These are phyloP conservation scores for Cantharis rufa DNA, from an alignment of 2,888 invertebrate genomes.

Conservation along the genomic window DNA sequence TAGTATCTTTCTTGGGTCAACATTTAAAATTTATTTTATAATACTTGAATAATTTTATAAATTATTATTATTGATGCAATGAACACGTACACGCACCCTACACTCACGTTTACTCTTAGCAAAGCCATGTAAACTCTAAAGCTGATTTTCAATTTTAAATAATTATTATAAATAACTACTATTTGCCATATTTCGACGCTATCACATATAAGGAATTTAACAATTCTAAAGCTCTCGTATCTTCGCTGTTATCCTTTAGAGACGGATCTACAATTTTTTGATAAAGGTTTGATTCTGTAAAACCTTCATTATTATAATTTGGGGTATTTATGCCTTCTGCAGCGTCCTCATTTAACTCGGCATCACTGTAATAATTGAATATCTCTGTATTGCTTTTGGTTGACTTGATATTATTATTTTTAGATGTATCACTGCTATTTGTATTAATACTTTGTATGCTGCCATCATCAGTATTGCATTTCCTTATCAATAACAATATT, in stretches of 20 bases:
- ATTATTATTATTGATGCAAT: neutral
- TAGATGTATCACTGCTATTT: neutral
- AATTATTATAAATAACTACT: conserved; percentile 25
- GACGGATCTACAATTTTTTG: conserved; percentile 39
- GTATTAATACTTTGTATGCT: conserved; percentile 16
- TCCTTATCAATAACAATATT: conserved; percentile 76
- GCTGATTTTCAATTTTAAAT: neutral
- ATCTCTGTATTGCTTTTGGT: neutral
- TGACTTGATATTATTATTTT: neutral
- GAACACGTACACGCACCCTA: neutral
- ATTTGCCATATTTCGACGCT: conserved; percentile 80
- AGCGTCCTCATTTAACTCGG: neutral
- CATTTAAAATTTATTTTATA: neutral
- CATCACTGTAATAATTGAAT: neutral
- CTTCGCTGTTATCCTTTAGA: conserved; percentile 60
- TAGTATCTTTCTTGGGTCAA: no score
- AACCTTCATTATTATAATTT: conserved; percentile 5
- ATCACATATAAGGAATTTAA: conserved; percentile 82
- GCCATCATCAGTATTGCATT: conserved; percentile 66
- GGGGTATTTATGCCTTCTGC: neutral
- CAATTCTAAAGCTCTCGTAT: conserved; percentile 79
- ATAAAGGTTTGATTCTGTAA: conserved; percentile 20
- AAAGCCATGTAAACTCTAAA: neutral
- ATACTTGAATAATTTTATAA: neutral
- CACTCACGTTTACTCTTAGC: neutral